A percentile compares a stretch with the other conserved stretches of the same genome.
Evolutionary conservation across 1,140 invertebrate species (phyloP).

Genomic region (Wasmannia auropunctata): DNA sequence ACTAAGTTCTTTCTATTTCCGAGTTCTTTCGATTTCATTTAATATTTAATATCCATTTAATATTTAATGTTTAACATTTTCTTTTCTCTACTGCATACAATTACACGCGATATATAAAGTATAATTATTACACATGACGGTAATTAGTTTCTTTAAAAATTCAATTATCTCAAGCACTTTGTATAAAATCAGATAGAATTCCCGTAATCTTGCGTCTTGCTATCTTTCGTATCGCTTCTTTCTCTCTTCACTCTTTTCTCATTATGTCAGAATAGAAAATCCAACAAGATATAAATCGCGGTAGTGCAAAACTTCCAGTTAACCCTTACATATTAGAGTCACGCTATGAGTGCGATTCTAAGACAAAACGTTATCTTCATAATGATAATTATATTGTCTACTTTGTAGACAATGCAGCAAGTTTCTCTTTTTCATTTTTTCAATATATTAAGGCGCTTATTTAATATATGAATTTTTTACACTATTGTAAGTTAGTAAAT

Average conservation of each 20-base stretch:
- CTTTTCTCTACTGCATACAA: neutral
- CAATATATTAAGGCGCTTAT: neutral
- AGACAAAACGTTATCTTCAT: slow-evolving; percentile 26
- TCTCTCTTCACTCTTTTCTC: neutral
- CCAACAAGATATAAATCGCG: slow-evolving; percentile 18
- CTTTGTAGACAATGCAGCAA: too few species aligned
- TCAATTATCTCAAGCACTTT: slow-evolving; percentile 32
- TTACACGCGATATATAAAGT: slow-evolving; percentile 18
- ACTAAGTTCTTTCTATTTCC: neutral
- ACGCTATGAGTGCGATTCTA: neutral
- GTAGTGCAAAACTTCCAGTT: slow-evolving; percentile 11
- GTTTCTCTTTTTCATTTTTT: neutral
- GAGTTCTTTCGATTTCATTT: neutral
- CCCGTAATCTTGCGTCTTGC: slow-evolving; percentile 1
- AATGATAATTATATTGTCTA: slow-evolving; percentile 12
- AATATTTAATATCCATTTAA: neutral
- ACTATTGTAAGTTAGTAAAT: neutral
- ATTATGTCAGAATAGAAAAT: slow-evolving; percentile 43
- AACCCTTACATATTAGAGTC: slow-evolving; percentile 1
- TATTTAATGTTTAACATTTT: slow-evolving; percentile 15
- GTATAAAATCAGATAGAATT: slow-evolving; percentile 42
- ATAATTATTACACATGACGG: slow-evolving; percentile 6
- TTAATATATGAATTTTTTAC: neutral
- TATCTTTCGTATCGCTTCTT: slow-evolving; percentile 28
- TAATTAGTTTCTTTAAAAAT: slow-evolving; percentile 50